phyloP scores from a whole-genome alignment of 2,888 invertebrate genomes.

The Xestia xanthographa region DNA sequence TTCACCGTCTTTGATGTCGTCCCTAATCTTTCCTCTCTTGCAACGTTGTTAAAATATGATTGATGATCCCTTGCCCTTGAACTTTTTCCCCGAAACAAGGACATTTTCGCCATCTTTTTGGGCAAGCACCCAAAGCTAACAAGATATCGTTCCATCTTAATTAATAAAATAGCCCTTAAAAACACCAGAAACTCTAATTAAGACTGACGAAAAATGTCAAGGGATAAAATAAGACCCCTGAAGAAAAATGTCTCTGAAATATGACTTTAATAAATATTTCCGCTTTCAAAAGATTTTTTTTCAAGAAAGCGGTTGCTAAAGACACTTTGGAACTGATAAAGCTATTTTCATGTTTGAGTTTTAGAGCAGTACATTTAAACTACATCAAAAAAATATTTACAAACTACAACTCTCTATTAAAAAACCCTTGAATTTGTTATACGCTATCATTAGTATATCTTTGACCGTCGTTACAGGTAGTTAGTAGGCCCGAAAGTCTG shows the following conservation, averaged over 20 bases:
- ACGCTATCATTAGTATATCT: no score
- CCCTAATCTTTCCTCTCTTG: no score
- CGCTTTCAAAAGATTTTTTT: not conserved
- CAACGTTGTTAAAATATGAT: constrained; percentile 1
- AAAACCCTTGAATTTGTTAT: no score
- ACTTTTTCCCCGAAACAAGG: constrained; percentile 3
- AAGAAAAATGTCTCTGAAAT: constrained; percentile 7
- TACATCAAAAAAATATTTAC: no score
- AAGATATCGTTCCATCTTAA: constrained; percentile 19
- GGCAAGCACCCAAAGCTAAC: constrained; percentile 1
- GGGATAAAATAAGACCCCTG: constrained; percentile 12
- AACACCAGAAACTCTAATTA: constrained; percentile 16
- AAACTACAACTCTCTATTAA: no score
- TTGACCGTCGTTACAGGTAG: no score
- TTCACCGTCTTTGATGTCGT: not conserved
- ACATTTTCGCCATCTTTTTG: not conserved
- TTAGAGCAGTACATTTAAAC: no score
- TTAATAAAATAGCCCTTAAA: constrained; percentile 25
- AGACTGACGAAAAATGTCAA: constrained; percentile 23
- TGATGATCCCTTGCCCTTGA: constrained; percentile 4
- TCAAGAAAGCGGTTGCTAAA: not conserved
- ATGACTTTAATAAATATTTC: constrained; percentile 24
- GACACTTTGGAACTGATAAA: constrained; percentile 11
- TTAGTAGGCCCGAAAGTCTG: no score
- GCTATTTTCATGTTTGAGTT: constrained; percentile 20